Conservation (phyloP, 2,797 vertebrate species). For the Prunella strophiata region DNA sequence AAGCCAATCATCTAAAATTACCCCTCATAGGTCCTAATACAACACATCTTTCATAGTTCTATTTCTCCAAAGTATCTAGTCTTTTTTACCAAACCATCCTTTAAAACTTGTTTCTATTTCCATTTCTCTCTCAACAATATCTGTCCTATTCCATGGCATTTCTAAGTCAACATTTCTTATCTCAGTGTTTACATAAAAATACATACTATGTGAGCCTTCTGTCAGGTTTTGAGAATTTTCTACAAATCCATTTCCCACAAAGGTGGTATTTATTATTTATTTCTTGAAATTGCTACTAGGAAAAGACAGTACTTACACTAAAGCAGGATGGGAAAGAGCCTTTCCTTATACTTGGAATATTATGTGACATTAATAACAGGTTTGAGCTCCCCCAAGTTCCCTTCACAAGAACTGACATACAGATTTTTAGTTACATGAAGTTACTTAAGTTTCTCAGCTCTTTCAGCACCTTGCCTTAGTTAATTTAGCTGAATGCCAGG, state of each 20-base stretch:
- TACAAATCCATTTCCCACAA: neutral
- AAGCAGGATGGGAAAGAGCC: neutral
- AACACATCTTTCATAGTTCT: neutral
- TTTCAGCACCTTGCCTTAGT: neutral
- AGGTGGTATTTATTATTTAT: neutral
- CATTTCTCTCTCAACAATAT: neutral
- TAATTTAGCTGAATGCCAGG: neutral
- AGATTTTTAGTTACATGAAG: neutral
- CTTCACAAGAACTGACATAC: neutral
- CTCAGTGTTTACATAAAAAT: neutral
- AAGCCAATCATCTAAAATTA: neutral
- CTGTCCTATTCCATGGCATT: neutral
- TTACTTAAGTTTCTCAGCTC: neutral
- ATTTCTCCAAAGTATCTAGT: neutral
- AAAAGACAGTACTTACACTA: neutral
- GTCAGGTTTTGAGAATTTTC: neutral
- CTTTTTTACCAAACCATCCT: neutral
- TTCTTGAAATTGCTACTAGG: neutral
- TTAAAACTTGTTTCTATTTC: neutral
- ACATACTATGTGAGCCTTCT: neutral
- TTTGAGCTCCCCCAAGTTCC: neutral
- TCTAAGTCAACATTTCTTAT: neutral
- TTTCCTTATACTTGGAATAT: neutral
- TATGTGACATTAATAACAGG: neutral
- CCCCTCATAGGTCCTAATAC: neutral